Evolutionary conservation across 2,113 vertebrate species (phyloP), one percentile per base, ranked within the genome.

Genomic region (Forbesichthys papilliferus): DNA sequence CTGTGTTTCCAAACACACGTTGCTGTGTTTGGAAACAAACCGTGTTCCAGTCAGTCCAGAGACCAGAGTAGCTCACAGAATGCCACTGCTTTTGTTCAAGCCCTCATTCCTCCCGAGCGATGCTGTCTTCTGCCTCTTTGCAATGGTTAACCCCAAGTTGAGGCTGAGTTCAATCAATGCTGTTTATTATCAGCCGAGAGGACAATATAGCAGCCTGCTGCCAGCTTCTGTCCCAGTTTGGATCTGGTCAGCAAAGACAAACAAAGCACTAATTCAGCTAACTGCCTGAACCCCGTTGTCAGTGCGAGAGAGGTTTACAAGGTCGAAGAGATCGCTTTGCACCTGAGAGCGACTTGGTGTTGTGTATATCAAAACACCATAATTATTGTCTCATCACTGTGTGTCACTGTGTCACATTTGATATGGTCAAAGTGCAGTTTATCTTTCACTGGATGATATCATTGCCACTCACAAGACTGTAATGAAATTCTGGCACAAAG

Each of bases 131-230:
- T 87, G 86, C 86, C 64, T 77, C 83, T 51, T 52, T 81, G 87
- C 80, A 71, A 86, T 84, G 79, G 83, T 88, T 86, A 87, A 78
- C 73, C 6, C 68, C 85, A 86, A 90, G 86, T 87, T 85, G 87
- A 91, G 81, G 9, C 59, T 0, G 75, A 86, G 88, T 90, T 91
- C 85, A 90, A 88, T 91, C 87, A 87, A 90, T 90, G 84, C 18
- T 66, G 66, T 8, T 64, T 84, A 87, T 85, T 74, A 85, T 74
- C 82, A 84, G 82, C 88, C 70, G 68, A 82, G 18, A 80, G 74
- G 78, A 87, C 78, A 77, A 57, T 54, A 64, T 74, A 75, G 80
- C 67, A 9, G 73, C 7, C 57, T 82, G 78, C 79, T 81, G 76
- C 71, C 68, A 61, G 75, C 16, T 69, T 75, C 87, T 89, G 90